Evolutionary conservation across 1,140 invertebrate genomes (phyloP).

Genomic region (Campodea augens): DNA sequence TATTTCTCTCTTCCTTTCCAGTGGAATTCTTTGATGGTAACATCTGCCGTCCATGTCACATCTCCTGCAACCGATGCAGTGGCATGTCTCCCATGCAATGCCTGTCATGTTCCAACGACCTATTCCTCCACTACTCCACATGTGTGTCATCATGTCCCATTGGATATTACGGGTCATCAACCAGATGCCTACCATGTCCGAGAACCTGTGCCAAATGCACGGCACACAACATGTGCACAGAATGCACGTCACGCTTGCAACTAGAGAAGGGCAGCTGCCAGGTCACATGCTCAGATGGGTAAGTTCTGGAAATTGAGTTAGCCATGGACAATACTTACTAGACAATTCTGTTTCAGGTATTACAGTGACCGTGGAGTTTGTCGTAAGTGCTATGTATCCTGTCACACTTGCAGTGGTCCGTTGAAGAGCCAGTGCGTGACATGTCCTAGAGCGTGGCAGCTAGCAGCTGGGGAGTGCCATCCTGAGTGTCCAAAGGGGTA

Average conservation of each 20-base stretch:
- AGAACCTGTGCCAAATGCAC: slow-evolving; percentile 57
- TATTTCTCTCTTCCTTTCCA: slow-evolving; percentile 17
- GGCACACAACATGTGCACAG: slow-evolving; percentile 53
- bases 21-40: slow-evolving; percentile 45
- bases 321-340: neutral
- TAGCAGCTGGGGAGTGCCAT: slow-evolving; percentile 60
- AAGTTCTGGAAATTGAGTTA: slow-evolving; percentile 11
- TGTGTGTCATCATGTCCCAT: slow-evolving; percentile 52
- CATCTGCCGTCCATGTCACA: slow-evolving; percentile 45
- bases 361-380: slow-evolving; percentile 64
- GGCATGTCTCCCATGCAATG: slow-evolving; percentile 44
- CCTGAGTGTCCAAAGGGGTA: slow-evolving; percentile 65
- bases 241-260: slow-evolving; percentile 46
- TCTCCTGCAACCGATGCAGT: slow-evolving; percentile 47
- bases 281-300: slow-evolving; percentile 45
- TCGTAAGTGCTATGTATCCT: slow-evolving; percentile 59
- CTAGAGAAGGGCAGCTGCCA: slow-evolving; percentile 59
- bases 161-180: slow-evolving; percentile 42
- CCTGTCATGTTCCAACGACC: slow-evolving; percentile 39
- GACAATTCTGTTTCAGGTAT: slow-evolving; percentile 32
- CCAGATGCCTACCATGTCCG: slow-evolving; percentile 46
- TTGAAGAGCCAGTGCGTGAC: slow-evolving; percentile 60
- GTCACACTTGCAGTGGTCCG: slow-evolving; percentile 61
- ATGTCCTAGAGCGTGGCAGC: slow-evolving; percentile 51
- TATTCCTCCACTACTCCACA: slow-evolving; percentile 39